Evolutionary conservation across 2,888 invertebrate genomes (phyloP), one percentile per base, ranked within the genome.

Genomic region (Pardosa pseudoannulata): DNA sequence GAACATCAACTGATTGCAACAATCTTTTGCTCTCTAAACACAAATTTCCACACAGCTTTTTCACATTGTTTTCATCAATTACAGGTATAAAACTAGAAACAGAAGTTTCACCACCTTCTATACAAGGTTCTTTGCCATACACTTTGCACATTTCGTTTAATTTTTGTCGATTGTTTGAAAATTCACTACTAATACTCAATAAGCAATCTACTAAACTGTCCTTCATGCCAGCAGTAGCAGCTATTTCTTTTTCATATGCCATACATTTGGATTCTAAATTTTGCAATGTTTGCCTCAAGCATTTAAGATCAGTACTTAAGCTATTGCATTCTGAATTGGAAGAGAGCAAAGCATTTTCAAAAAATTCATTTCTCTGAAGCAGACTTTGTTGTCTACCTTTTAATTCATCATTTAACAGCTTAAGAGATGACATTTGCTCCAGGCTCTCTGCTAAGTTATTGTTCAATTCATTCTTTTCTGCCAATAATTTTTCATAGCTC

Each of bases 291-390:
- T 72, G 50, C 19, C 62, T 11, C 2, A 36, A 29, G n/a, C 36
- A 36, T 27, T 19, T 50, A 27, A 83, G 27, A 16, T 83, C 71
- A 28, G 64, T 28, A 5, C 31, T 56, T 9, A 82, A 29, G 27
- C 23, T 56, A 23, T 71, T n/a, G 32, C 31, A 70, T 19, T 23
- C 9, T 27, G 56, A 56, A 64, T 71, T 71, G 16, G 64, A 41
- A 16, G 82, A 72, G 1, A 3, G 19, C 19, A 83, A 50, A 13
- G 19, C 29, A 36, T 13, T 67, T 64, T 72, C 65, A 28, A 27
- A 9, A 5, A 9, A 7, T 29, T 72, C 62, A 73, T 85, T 85
- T 23, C 73, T 78, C 16, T 67, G 28, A 9, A 50, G 16, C 5
- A 62, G 9, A 3, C 19, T 5, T 31, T 13, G 13, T 5, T 50